Evolutionary conservation across 2,113 vertebrate genomes (phyloP).

Genomic region (Ictalurus punctatus): DNA sequence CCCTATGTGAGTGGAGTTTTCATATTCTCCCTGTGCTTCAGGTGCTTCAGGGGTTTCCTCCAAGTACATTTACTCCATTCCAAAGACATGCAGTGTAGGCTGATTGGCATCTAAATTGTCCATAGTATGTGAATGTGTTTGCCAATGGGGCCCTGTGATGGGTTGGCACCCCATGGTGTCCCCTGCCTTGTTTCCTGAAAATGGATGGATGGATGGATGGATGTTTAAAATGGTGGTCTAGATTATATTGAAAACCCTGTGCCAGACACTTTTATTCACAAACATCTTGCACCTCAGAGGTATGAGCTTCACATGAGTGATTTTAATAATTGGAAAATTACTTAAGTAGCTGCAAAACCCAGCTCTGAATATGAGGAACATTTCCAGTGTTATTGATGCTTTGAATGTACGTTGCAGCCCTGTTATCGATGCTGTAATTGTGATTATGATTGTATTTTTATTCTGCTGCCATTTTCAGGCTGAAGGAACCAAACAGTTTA

Average conservation of each 20-base stretch:
- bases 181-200: too few relatives aligned
- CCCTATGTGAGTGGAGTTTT: too few relatives aligned
- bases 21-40: too few relatives aligned
- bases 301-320: neutral
- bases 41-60: too few relatives aligned
- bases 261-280: neutral
- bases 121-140: too few relatives aligned
- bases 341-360: neutral
- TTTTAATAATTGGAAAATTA: neutral
- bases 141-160: too few relatives aligned
- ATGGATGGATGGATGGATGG: too few relatives aligned
- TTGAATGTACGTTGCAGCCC: constrained; percentile 13
- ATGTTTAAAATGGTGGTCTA: neutral
- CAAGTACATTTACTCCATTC: too few relatives aligned
- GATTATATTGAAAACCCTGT: neutral
- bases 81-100: too few relatives aligned
- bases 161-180: too few relatives aligned
- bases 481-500: constrained; percentile 68
- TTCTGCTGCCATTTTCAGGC: constrained; percentile 59
- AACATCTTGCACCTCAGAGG: neutral
- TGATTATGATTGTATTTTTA: neutral
- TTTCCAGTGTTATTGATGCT: constrained; percentile 67
- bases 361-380: neutral
- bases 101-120: too few relatives aligned
- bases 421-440: neutral